Evolutionary conservation across 2,797 vertebrate species (phyloP), one percentile per base, ranked within the genome.

Genomic region (Anomalospiza imberbis): DNA sequence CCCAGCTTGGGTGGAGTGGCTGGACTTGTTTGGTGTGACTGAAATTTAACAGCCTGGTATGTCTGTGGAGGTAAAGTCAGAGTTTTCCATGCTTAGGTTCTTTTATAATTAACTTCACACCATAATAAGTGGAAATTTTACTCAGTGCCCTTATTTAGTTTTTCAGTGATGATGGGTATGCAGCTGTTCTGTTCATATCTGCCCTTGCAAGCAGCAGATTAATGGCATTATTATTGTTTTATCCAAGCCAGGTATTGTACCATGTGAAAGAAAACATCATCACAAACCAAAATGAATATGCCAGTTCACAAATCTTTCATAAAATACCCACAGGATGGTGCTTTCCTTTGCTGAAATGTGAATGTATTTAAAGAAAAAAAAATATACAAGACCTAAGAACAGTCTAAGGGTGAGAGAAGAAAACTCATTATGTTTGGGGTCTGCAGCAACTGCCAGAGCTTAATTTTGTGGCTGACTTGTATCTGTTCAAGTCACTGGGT

Each of bases 401-500:
- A 40, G 17, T 26, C 34, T 34, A 73, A 79, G 24, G 20, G 13
- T 51, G 48, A 91, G 54, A 85, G 40, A 70, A n/a, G 94, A 76
- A 68, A 51, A 66, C 29, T 74, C 80, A 54, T 90, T 78, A 71
- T 53, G 21, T 68, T 15, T 65, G 62, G 71, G 51, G 60, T 95
- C 71, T 77, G 70, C 50, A 36, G 6, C 11, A 48, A 54, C 58
- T 58, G 40, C 63, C 62, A 6, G 50, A 61, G 34, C 80, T 88
- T 58, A 63, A 54, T 95, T 92, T 84, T 1, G 2, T 47, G 61
- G 72, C 78, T 91, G 68, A 67, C 61, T 91, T 82, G 78, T 93
- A 86, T 91, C 80, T 96, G 77, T 88, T 93, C 83, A 85, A 89
- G 67, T 65, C 55, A 61, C 42, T 86, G 81, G 82, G 60, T 91